Conservation (phyloP, 2,113 vertebrate genomes). For the Nothocercus julius region DNA sequence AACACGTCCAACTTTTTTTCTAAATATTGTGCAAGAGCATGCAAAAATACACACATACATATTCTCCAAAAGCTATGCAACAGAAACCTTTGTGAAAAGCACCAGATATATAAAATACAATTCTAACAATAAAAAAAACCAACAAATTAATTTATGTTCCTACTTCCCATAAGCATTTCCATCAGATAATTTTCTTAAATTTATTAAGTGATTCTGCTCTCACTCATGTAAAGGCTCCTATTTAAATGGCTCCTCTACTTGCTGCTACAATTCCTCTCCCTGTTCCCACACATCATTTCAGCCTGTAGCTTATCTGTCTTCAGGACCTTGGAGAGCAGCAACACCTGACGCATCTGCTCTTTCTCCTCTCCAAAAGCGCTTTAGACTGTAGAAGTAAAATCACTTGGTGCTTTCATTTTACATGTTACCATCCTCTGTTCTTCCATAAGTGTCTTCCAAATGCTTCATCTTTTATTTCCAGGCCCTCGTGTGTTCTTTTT, state of each 20-base stretch:
- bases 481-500: neutral
- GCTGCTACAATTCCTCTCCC: accelerated
- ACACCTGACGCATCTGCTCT: accelerated
- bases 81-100: neutral
- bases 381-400: accelerated
- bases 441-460: accelerated
- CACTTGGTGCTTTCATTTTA: accelerated
- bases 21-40: neutral
- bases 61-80: neutral
- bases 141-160: accelerated
- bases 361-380: neutral
- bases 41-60: neutral
- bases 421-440: accelerated
- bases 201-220: accelerated
- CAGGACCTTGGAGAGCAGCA: conserved; percentile 68
- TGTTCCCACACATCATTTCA: accelerated
- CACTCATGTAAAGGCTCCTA: accelerated
- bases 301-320: accelerated
- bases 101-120: neutral
- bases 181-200: neutral
- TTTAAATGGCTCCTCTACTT: accelerated
- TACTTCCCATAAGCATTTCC: neutral
- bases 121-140: neutral
- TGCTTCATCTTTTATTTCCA: neutral
- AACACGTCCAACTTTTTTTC: conserved; percentile 19